These are phyloP conservation scores for Petrophora chlorosata DNA, from an alignment of 2,888 invertebrate species.

Conservation along the genomic window DNA sequence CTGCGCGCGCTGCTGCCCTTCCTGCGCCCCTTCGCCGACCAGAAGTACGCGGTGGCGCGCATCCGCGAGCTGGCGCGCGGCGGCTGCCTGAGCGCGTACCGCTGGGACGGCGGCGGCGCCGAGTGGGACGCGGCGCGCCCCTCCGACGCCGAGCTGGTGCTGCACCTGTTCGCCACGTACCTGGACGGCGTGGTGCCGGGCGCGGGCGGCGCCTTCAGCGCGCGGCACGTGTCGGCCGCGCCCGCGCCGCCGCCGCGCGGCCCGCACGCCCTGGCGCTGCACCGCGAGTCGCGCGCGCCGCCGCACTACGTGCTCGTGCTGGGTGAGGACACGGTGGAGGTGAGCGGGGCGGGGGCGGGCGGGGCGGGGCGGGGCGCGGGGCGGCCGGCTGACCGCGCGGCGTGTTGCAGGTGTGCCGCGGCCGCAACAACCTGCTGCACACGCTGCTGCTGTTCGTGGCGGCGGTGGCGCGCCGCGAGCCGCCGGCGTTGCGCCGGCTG, in stretches of 20 bases:
- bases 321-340: constrained; percentile 64
- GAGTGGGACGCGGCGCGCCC: constrained; percentile 93
- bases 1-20: constrained; percentile 88
- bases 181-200: constrained; percentile 87
- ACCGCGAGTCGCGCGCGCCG: constrained; percentile 84
- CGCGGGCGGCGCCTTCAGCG: constrained; percentile 53
- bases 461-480: constrained; percentile 86
- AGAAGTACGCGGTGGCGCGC: constrained; percentile 89
- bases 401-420: constrained; percentile 36
- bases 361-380: background rate
- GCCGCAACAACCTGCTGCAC: constrained; percentile 95
- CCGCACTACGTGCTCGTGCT: constrained; percentile 88
- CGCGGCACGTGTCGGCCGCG: constrained; percentile 71
- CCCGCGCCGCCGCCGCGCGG: constrained; percentile 76
- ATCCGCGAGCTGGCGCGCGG: constrained; percentile 88
- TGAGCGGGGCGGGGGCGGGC: constrained; percentile 8
- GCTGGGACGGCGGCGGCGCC: constrained; percentile 93
- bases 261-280: constrained; percentile 83
- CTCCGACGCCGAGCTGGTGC: constrained; percentile 93
- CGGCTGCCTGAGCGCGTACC: constrained; percentile 94
- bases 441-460: constrained; percentile 92
- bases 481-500: constrained; percentile 70
- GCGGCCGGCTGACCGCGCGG: background rate
- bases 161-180: constrained; percentile 93
- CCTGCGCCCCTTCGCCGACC: constrained; percentile 91